Base-by-base conservation (phyloP, 2,888 invertebrate genomes). In the Lasius fuliginosus region DNA sequence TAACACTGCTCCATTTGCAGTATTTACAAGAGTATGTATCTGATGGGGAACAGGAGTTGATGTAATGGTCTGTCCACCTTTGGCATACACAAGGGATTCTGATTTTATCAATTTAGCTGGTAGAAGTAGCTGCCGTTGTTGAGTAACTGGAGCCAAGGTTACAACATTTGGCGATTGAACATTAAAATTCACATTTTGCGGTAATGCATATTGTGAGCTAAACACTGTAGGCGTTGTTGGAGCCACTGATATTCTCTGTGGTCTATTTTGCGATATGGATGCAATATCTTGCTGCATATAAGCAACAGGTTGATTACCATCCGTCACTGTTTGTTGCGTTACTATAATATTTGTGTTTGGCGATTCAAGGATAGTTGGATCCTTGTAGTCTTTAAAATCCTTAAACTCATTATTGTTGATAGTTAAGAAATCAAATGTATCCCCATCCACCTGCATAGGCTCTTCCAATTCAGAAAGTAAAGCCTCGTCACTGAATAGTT, bases 1-100 rank as follows among this genome's bases (percentile, higher is more conserved):
- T 87, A 98, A 95, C 40, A 98, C 96, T 74, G 97, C 96, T 23
- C 97, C 96, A 94, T 95, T 96, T 56, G 96, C 96, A 73, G 96
- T 96, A 83, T 97, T 96, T 42, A 97, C 96, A 75, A 97, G 95
- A 84, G 97, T 97, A 91, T 97, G 97, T 88, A 97, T 95, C 92
- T 92, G 95, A 90, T 94, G 95, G 23, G 93, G 94, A 49, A 94
- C 93, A 30, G 94, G 92, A 64, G 93, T 91, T 4, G 94, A 93
- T 67, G 91, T 93, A 27, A 93, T 90, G 27, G 94, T 90, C 58
- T 92, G 94, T 0, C 94, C 89, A 53, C 91, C 92, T 69, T 93
- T 91, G 1, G 95, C 93, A 86, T 94, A 95, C 33, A 94, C 93
- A 4, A 94, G 90, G 11, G 94, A 92, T 58, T 94, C 95, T 4